Evolutionary conservation across 2,888 invertebrate genomes (phyloP).

Genomic region (Myathropa florea): DNA sequence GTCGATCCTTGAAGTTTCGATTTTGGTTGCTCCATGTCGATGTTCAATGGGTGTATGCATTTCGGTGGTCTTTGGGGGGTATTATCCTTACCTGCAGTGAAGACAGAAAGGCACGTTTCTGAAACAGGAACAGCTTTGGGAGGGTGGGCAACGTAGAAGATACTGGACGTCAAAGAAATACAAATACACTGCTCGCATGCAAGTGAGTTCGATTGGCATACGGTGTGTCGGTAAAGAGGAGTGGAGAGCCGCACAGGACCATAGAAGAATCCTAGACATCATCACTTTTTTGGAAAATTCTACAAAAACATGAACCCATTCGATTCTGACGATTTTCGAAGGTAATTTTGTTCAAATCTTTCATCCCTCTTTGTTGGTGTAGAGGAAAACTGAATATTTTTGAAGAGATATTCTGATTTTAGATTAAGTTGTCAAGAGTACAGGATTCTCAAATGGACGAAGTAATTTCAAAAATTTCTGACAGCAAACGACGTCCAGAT

Average conservation of each 20-base stretch:
- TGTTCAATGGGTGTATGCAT: background rate
- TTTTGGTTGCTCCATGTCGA: background rate
- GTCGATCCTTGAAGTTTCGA: background rate
- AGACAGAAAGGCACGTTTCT: no score
- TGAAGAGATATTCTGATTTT: background rate
- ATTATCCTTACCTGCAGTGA: background rate
- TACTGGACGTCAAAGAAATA: background rate
- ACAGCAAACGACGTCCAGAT: no score
- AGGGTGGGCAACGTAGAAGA: background rate
- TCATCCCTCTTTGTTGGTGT: background rate
- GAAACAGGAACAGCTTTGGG: no score
- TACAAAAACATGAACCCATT: background rate
- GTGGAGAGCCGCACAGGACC: no score
- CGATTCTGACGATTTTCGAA: background rate
- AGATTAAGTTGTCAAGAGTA: background rate
- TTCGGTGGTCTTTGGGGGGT: background rate
- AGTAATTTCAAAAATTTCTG: background rate
- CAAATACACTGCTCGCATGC: no score
- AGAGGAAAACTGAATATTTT: background rate
- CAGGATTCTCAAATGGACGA: no score
- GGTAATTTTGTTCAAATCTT: background rate
- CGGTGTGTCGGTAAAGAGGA: no score
- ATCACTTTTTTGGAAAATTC: background rate
- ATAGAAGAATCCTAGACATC: background rate
- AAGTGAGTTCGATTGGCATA: no score